These are phyloP conservation scores for Acrobasis repandana DNA, from an alignment of 2,888 invertebrate genomes.

Conservation along the genomic window DNA sequence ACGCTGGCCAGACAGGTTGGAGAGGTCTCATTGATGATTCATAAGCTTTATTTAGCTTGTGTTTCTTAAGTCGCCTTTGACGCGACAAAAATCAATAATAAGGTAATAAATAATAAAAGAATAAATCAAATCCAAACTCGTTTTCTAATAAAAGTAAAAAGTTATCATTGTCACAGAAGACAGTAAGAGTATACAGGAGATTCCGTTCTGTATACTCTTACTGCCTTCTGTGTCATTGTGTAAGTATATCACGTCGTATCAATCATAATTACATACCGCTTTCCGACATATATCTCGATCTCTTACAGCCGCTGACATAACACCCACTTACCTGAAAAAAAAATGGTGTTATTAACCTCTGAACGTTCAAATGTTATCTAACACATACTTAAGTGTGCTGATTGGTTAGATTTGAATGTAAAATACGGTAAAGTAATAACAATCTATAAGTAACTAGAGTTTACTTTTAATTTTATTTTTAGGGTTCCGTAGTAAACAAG, in stretches of 20 bases:
- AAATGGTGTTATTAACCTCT: neutral
- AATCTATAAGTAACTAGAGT: no score
- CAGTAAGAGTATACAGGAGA: no score
- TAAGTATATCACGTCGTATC: neutral
- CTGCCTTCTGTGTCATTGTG: no score
- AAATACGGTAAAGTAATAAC: neutral
- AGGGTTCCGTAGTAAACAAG: no score
- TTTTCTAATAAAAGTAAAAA: neutral
- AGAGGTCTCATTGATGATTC: no score
- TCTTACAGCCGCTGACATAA: neutral
- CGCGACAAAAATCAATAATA: no score
- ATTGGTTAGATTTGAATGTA: neutral
- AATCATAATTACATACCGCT: neutral
- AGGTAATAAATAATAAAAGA: no score
- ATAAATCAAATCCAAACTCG: neutral
- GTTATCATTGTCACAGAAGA: neutral
- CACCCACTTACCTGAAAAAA: constrained; percentile 10
- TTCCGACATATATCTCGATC: neutral
- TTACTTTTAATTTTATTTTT: no score
- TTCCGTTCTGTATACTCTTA: no score
- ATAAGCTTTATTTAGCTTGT: no score
- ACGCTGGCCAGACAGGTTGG: no score
- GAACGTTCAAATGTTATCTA: neutral
- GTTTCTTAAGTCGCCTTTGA: no score
- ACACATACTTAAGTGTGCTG: neutral